These are phyloP conservation scores for Lindbergichthys nudifrons DNA, from an alignment of 2,797 vertebrate genomes.

Conservation along the genomic window DNA sequence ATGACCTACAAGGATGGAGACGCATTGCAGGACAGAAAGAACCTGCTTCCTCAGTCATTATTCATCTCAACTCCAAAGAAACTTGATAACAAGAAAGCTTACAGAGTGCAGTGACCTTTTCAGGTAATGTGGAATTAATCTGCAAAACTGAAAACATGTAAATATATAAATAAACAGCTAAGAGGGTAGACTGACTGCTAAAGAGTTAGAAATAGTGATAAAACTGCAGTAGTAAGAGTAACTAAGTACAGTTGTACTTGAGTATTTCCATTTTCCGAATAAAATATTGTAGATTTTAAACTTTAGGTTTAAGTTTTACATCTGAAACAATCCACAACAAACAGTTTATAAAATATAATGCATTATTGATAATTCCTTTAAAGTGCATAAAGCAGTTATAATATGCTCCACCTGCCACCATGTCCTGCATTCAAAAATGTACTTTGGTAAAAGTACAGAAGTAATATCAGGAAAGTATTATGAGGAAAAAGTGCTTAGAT, in stretches of 20 bases:
- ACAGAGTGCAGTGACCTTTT: not conserved
- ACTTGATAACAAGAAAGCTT: conserved; percentile 10
- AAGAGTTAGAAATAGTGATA: not conserved
- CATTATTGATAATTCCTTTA: not conserved
- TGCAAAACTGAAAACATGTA: not conserved
- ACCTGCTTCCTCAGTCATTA: conserved; percentile 23
- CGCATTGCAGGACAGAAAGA: conserved; percentile 12
- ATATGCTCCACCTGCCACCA: no score
- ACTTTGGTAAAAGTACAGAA: not conserved
- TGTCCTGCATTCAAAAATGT: no score
- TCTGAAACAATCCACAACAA: not conserved
- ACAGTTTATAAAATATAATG: not conserved
- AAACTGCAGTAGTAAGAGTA: not conserved
- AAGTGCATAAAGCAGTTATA: not conserved
- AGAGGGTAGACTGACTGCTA: not conserved
- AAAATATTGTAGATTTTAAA: not conserved
- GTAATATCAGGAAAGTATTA: not conserved
- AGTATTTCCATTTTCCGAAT: not conserved
- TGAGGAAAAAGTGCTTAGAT: not conserved
- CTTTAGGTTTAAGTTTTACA: not conserved
- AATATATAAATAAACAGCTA: not conserved
- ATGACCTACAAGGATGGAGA: conserved; percentile 1
- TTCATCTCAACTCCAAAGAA: conserved; percentile 22
- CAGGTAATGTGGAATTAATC: not conserved
- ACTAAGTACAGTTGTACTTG: not conserved